phyloP scores from a whole-genome alignment of 2,888 invertebrate species.

The Trissolcus japonicus region DNA sequence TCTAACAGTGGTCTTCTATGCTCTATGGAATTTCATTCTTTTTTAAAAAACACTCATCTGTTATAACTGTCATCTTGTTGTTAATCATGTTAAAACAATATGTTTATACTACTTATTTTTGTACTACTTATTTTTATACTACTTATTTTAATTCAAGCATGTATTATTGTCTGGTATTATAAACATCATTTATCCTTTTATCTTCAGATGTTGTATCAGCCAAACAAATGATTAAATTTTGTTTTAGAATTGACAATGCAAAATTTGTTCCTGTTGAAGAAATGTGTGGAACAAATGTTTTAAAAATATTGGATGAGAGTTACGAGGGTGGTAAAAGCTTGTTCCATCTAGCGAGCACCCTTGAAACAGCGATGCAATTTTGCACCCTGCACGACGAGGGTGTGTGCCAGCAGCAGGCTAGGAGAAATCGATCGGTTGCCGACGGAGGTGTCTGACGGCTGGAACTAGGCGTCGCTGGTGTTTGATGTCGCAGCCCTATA shows the following conservation, averaged over 20 bases:
- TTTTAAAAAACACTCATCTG: no score
- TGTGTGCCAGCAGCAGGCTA: conserved; percentile 11
- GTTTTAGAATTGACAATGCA: no score
- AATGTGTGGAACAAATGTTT: no score
- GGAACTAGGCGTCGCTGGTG: conserved; percentile 39
- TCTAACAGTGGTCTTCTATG: neutral
- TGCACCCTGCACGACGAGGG: conserved; percentile 1
- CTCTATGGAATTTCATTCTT: neutral
- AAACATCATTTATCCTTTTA: no score
- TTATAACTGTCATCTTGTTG: no score
- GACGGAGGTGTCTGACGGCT: conserved; percentile 26
- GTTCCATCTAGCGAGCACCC: conserved; percentile 11
- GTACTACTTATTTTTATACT: no score
- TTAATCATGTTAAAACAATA: no score
- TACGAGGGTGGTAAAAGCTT: neutral
- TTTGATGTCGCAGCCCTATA: conserved; percentile 45
- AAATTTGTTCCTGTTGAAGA: no score
- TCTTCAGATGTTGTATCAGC: neutral
- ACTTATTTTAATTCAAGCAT: no score
- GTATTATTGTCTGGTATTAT: no score
- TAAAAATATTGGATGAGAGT: neutral
- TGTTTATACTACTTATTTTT: neutral
- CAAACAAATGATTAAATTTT: no score
- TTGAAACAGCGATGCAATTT: neutral
- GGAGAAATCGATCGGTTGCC: conserved; percentile 44